Conservation (phyloP, 2,888 invertebrate species). For the Patella pellucida region DNA sequence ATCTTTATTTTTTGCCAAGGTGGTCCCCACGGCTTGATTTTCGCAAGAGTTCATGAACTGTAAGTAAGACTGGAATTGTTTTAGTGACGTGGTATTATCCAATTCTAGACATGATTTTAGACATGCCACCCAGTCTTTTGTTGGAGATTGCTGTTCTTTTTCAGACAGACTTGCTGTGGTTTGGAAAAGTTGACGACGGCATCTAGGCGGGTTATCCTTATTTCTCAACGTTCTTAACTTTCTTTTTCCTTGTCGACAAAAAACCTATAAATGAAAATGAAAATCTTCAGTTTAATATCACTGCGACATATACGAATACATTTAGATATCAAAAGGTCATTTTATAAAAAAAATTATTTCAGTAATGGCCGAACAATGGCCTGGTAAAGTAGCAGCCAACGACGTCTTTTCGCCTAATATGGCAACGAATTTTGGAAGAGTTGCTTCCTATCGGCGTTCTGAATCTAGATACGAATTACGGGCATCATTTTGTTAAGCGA, state of each 20-base stretch:
- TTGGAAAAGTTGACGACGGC: background rate
- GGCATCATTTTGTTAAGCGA: no score
- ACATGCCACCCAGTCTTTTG: background rate
- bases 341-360: no score
- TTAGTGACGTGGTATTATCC: background rate
- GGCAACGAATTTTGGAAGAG: no score
- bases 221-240: background rate
- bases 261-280: background rate
- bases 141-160: background rate
- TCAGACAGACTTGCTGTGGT: background rate
- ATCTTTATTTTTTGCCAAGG: no score
- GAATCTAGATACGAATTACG: no score
- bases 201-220: background rate
- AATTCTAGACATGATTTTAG: conserved; percentile 2
- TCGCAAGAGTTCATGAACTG: background rate
- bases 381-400: no score
- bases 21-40: background rate
- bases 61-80: background rate
- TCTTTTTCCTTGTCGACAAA: background rate
- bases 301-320: no score
- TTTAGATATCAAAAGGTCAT: no score
- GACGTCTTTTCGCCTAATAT: no score
- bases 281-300: no score
- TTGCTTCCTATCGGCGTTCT: no score
- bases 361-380: no score